These are phyloP conservation scores for Nesometra sesokonis DNA, from an alignment of 35 echinoderm and acorn worm species.

Conservation along the genomic window DNA sequence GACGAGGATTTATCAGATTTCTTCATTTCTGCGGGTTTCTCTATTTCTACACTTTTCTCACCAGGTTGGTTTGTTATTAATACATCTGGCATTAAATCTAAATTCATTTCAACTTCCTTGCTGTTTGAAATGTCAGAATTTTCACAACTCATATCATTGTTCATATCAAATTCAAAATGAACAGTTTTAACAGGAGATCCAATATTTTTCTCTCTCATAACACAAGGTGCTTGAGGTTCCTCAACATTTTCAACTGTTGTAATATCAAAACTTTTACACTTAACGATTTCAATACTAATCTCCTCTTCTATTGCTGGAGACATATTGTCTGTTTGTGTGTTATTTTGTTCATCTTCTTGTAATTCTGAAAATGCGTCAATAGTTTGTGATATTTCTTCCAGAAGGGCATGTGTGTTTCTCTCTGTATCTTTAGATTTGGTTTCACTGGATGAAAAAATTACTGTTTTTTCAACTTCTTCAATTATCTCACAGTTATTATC, in stretches of 20 bases:
- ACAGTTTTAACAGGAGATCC: not conserved
- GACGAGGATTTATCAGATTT: not conserved
- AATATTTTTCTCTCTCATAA: not conserved
- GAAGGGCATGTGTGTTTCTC: not conserved
- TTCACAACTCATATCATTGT: not conserved
- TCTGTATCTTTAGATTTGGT: not conserved
- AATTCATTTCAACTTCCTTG: not conserved
- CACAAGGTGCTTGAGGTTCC: not conserved
- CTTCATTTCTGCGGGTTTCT: not conserved
- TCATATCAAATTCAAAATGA: not conserved
- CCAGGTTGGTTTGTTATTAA: not conserved
- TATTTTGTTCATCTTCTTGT: not conserved
- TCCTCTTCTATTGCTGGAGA: not conserved
- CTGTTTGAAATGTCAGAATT: not conserved
- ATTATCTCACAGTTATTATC: not conserved
- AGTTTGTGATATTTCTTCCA: not conserved
- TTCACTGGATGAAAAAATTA: not conserved
- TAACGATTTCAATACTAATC: not conserved
- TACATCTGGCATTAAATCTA: not conserved
- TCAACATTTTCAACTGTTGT: not conserved
- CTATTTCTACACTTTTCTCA: not conserved
- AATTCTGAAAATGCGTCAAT: not conserved
- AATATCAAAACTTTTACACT: not conserved
- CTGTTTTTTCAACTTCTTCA: not conserved
- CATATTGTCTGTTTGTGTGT: not conserved